Percentiles rank a stretch among this genome's conserved stretches.
These are phyloP conservation scores for Teleopsis dalmanni DNA, from an alignment of 1,140 invertebrate genomes.

Conservation along the genomic window DNA sequence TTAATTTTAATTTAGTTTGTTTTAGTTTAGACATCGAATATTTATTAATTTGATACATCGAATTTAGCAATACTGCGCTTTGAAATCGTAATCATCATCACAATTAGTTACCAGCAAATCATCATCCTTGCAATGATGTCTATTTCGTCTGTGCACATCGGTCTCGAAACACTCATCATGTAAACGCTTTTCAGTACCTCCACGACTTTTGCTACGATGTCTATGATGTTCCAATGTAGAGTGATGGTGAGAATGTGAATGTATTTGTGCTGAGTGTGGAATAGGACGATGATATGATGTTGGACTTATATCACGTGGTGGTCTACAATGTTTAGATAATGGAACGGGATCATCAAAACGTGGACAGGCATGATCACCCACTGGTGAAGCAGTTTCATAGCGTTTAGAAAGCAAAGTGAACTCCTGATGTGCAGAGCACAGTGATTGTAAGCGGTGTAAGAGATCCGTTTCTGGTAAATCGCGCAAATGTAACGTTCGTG, in stretches of 20 bases:
- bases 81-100: slow-evolving; percentile 34
- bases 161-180: slow-evolving; percentile 37
- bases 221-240: slow-evolving; percentile 15
- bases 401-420: slow-evolving; percentile 55
- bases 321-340: slow-evolving; percentile 33
- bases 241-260: slow-evolving; percentile 7
- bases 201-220: slow-evolving; percentile 33
- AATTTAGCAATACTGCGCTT: slow-evolving; percentile 26
- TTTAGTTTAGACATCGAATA: background rate
- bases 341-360: slow-evolving; percentile 37
- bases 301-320: slow-evolving; percentile 20
- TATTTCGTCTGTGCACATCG: slow-evolving; percentile 34
- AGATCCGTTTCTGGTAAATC: slow-evolving; percentile 41
- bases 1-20: too few species aligned
- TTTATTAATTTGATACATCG: background rate
- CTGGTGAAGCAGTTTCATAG: slow-evolving; percentile 45
- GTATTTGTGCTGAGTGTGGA: slow-evolving; percentile 9
- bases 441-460: slow-evolving; percentile 38
- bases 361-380: slow-evolving; percentile 40
- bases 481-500: slow-evolving; percentile 50
- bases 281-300: slow-evolving; percentile 12
- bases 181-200: slow-evolving; percentile 19
- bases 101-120: slow-evolving; percentile 22
- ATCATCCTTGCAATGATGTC: slow-evolving; percentile 26
- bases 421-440: slow-evolving; percentile 53